Evolutionary conservation across 2,113 vertebrate genomes (phyloP).

Genomic region (Ornithorhynchus anatinus): DNA sequence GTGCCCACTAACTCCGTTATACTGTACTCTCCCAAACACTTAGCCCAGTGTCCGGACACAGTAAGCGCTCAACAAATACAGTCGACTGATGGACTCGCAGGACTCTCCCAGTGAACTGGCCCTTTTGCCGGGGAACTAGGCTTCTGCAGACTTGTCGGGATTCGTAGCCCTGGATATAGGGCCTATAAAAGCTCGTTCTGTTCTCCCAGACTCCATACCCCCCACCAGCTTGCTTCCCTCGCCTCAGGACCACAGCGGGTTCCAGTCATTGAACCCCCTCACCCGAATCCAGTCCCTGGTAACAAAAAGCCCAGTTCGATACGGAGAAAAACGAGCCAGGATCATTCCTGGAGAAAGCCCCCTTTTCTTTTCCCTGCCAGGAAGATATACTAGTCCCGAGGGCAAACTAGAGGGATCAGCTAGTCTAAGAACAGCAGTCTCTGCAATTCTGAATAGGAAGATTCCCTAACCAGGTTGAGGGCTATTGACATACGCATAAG

Average conservation of each 20-base stretch:
- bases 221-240: conserved; percentile 67
- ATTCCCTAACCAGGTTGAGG: conserved; percentile 34
- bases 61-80: too few species aligned
- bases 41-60: too few species aligned
- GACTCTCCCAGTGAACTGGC: too few species aligned
- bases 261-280: conserved; percentile 66
- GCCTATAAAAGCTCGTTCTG: too few species aligned
- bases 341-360: conserved; percentile 56
- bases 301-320: conserved; percentile 60
- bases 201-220: conserved; percentile 61
- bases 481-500: conserved; percentile 52
- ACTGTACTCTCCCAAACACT: too few species aligned
- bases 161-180: conserved; percentile 19
- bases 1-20: too few species aligned
- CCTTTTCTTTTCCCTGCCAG: conserved; percentile 54
- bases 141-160: conserved; percentile 19
- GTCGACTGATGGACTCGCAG: too few species aligned
- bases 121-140: not conserved
- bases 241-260: conserved; percentile 61
- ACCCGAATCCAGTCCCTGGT: conserved; percentile 41
- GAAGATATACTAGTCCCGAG: conserved; percentile 37
- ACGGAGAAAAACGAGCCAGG: conserved; percentile 52
- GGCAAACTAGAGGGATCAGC: conserved; percentile 44
- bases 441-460: conserved; percentile 45
- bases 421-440: too few species aligned